These are phyloP conservation scores for Holothuria leucospilota DNA, from an alignment of 53 echinoderm and acorn worm genomes.

Conservation along the genomic window DNA sequence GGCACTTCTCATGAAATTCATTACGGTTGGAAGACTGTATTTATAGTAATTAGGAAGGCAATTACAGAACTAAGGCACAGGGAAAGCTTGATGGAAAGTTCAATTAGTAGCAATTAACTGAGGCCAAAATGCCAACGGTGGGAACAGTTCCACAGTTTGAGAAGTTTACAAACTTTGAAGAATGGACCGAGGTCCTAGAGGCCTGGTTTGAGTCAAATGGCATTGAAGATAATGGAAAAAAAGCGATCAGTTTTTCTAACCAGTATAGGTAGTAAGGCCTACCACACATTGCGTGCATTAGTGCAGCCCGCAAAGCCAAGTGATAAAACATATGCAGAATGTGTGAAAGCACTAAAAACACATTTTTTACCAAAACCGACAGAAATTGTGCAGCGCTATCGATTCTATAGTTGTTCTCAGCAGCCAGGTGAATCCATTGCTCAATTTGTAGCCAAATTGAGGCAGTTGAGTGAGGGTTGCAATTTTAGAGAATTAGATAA, in stretches of 20 bases:
- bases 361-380: conserved; percentile 34
- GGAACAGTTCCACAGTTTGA: conserved; percentile 59
- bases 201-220: conserved; percentile 61
- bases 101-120: too few species aligned
- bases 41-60: too few species aligned
- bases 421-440: conserved; percentile 31
- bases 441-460: conserved; percentile 25
- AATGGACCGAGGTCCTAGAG: conserved; percentile 56
- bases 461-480: conserved; percentile 34
- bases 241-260: conserved; percentile 53
- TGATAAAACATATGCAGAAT: conserved; percentile 54
- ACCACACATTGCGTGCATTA: conserved; percentile 54
- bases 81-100: too few species aligned
- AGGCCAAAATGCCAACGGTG: not conserved
- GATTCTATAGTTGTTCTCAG: not conserved
- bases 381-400: conserved; percentile 30
- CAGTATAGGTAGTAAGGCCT: conserved; percentile 59
- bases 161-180: conserved; percentile 43
- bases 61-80: too few species aligned
- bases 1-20: too few species aligned
- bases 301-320: conserved; percentile 63
- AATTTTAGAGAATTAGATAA: conserved; percentile 50
- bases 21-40: too few species aligned
- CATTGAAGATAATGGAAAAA: conserved; percentile 32
- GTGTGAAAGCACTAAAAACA: conserved; percentile 27